Percentiles rank a stretch among this genome's conserved stretches.
These are phyloP conservation scores for Isoperla grammatica DNA, from an alignment of 2,888 invertebrate species.

Conservation along the genomic window DNA sequence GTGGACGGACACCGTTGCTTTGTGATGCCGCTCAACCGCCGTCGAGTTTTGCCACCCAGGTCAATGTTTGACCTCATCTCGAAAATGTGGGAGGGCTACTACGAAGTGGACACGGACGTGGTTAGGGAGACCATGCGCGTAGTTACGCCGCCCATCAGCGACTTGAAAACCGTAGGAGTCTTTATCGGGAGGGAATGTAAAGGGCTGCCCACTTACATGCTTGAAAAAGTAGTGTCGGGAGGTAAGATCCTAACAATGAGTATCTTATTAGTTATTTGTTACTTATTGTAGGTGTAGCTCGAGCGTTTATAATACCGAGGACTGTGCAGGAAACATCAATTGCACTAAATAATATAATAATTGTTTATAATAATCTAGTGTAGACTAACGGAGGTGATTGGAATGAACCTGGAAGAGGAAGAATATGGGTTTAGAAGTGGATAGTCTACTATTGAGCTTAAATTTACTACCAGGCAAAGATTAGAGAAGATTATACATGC, in stretches of 20 bases:
- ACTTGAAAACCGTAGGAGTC: conserved; percentile 57
- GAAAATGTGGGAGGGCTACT: conserved; percentile 74
- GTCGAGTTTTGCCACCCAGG: conserved; percentile 69
- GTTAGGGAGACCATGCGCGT: conserved; percentile 73
- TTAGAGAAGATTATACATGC: too few relatives aligned
- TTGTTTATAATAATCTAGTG: too few relatives aligned
- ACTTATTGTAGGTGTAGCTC: background rate
- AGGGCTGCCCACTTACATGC: conserved; percentile 63
- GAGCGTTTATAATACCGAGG: conserved; percentile 9
- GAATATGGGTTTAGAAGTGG: too few relatives aligned
- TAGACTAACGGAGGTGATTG: too few relatives aligned
- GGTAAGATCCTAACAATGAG: conserved; percentile 57
- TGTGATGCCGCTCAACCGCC: conserved; percentile 80
- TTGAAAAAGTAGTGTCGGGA: conserved; percentile 60
- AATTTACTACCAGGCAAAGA: too few relatives aligned
- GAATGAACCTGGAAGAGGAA: too few relatives aligned
- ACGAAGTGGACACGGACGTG: conserved; percentile 73
- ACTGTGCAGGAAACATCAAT: background rate
- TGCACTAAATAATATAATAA: too few relatives aligned
- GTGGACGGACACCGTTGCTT: conserved; percentile 72
- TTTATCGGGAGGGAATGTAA: conserved; percentile 67
- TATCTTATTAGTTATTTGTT: background rate
- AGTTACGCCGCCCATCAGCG: conserved; percentile 60
- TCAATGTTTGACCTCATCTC: conserved; percentile 71
- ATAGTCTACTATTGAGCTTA: too few relatives aligned